Conservation (phyloP, 2,113 vertebrate species). For the Andinoacara biseriatus region DNA sequence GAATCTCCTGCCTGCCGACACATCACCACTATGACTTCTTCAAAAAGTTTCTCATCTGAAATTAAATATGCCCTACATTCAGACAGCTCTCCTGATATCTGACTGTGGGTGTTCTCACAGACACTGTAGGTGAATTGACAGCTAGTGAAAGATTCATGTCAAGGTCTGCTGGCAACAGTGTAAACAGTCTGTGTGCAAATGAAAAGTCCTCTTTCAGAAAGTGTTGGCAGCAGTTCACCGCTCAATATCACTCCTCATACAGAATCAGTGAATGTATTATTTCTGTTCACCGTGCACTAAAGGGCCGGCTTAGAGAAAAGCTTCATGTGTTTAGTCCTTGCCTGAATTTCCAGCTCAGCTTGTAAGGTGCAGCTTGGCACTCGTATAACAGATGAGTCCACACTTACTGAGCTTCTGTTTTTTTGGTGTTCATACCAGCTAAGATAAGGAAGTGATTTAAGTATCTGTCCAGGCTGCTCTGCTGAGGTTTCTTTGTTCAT, state of each 20-base stretch:
- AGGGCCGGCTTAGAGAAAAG: not conserved
- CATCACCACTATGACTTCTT: not conserved
- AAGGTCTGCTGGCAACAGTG: constrained; percentile 22
- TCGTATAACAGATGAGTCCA: not conserved
- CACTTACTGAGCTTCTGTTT: not conserved
- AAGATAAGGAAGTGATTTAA: not conserved
- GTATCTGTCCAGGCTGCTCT: not conserved
- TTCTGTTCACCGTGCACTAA: not conserved
- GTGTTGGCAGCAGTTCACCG: not conserved
- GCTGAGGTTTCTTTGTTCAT: not conserved
- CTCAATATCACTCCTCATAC: not conserved
- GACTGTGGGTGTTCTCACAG: constrained; percentile 8
- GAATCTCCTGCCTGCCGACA: constrained; percentile 43
- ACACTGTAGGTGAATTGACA: not conserved
- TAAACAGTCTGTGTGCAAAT: constrained; percentile 24
- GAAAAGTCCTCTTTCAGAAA: constrained; percentile 13
- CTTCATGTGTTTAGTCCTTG: too few relatives aligned
- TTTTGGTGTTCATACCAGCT: not conserved
- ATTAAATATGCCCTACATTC: not conserved
- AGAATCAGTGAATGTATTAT: not conserved
- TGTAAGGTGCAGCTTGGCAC: not conserved
- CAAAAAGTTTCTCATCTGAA: constrained; percentile 13
- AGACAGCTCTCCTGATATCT: not conserved
- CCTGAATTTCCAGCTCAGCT: not conserved
- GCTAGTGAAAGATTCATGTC: not conserved